phyloP scores from a whole-genome alignment of 2,797 vertebrate species.

The Crotalus adamanteus region DNA sequence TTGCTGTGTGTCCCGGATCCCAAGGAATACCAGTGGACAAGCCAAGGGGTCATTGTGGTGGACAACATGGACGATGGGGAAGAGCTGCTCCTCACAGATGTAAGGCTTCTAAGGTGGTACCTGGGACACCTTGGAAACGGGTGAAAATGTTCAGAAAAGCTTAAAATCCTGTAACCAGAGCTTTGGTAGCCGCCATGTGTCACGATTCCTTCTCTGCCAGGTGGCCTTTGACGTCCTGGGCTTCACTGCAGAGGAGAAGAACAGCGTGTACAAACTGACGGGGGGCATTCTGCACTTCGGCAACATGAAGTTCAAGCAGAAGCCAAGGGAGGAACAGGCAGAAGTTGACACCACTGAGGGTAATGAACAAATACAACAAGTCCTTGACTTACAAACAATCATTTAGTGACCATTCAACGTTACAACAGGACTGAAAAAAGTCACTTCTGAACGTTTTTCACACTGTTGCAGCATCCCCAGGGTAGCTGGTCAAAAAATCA shows the following conservation, averaged over 20 bases:
- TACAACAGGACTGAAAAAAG: no score
- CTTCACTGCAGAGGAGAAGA: slow-evolving; percentile 72
- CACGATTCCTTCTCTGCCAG: slow-evolving; percentile 28
- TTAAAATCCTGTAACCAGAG: background rate
- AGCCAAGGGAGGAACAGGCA: slow-evolving; percentile 75
- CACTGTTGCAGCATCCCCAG: no score
- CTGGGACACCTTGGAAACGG: background rate
- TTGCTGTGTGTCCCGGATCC: slow-evolving; percentile 67
- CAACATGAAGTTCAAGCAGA: slow-evolving; percentile 76
- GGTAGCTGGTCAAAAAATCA: no score
- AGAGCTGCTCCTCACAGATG: slow-evolving; percentile 68
- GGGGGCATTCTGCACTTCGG: slow-evolving; percentile 69
- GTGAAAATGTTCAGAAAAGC: background rate
- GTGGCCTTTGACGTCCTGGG: slow-evolving; percentile 74
- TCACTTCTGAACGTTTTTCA: no score
- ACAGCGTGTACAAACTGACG: slow-evolving; percentile 67
- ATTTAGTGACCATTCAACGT: no score
- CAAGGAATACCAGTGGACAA: slow-evolving; percentile 66
- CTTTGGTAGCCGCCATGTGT: background rate
- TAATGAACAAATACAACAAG: background rate
- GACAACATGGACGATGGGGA: slow-evolving; percentile 68
- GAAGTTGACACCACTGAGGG: slow-evolving; percentile 71
- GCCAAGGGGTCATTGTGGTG: slow-evolving; percentile 67
- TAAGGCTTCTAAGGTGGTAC: slow-evolving; percentile 36
- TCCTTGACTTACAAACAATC: no score